These are phyloP conservation scores for Acanthosepion pharaonis DNA, from an alignment of 2,888 invertebrate species.

Conservation along the genomic window DNA sequence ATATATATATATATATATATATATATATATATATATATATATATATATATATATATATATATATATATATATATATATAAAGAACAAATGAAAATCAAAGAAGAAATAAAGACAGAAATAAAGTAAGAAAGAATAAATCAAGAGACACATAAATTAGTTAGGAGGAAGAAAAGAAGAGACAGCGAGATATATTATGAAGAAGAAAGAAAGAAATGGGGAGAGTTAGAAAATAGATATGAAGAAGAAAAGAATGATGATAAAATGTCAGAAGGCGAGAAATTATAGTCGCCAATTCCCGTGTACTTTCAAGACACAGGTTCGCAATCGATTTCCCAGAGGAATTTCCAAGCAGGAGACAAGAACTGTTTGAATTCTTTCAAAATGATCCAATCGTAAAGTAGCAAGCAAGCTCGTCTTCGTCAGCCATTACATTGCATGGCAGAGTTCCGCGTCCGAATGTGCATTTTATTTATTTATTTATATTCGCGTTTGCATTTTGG, in stretches of 20 bases:
- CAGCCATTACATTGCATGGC: neutral
- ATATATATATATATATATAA: too few species aligned
- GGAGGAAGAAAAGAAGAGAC: neutral
- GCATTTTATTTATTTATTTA: neutral
- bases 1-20: too few species aligned
- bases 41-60: too few species aligned
- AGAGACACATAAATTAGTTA: too few species aligned
- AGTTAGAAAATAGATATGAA: neutral
- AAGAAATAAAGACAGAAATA: too few species aligned
- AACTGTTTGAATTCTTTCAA: neutral
- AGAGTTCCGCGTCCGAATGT: neutral
- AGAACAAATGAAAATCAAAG: too few species aligned
- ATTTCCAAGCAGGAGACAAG: neutral
- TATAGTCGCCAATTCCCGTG: neutral
- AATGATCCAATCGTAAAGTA: neutral
- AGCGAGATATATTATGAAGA: neutral
- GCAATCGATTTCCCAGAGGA: neutral
- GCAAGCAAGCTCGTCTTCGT: neutral
- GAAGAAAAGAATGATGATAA: neutral
- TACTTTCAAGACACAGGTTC: neutral
- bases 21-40: too few species aligned
- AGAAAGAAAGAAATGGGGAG: neutral
- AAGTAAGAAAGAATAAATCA: too few species aligned
- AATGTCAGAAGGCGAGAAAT: neutral
- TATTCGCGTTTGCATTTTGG: neutral